These are phyloP conservation scores for Drosophila orena DNA, from an alignment of 1,140 invertebrate species.

Conservation along the genomic window DNA sequence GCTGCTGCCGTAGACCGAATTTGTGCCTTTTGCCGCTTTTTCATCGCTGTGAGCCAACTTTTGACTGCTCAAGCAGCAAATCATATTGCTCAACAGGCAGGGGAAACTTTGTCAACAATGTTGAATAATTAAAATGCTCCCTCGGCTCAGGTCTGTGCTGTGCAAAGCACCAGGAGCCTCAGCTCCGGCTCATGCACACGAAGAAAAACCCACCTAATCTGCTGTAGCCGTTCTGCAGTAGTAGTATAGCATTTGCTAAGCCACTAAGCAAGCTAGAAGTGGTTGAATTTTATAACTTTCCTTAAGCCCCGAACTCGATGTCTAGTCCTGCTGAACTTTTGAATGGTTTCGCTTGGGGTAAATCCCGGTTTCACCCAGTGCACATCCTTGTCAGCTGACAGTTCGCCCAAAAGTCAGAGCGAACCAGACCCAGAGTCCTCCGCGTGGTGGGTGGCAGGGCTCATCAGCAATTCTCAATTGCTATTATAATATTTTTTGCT, in stretches of 20 bases:
- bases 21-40: conserved; percentile 22
- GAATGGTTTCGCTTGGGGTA: neutral
- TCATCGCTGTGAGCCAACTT: conserved; percentile 50
- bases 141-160: conserved; percentile 68
- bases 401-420: conserved; percentile 42
- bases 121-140: conserved; percentile 84
- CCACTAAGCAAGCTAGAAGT: too few relatives aligned
- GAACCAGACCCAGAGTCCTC: conserved; percentile 13
- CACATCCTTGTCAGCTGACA: conserved; percentile 56
- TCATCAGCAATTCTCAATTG: conserved; percentile 84
- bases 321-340: too few relatives aligned
- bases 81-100: conserved; percentile 68
- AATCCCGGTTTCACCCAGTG: neutral
- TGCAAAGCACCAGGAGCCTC: conserved; percentile 45
- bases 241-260: too few relatives aligned
- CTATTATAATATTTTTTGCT: conserved; percentile 82
- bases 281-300: neutral
- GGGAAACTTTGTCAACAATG: conserved; percentile 83
- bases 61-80: conserved; percentile 81
- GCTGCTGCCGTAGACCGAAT: conserved; percentile 9
- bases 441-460: conserved; percentile 51
- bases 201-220: neutral
- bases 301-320: too few relatives aligned
- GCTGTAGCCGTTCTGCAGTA: neutral
- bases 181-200: conserved; percentile 7